Evolutionary conservation across 92 coral and sea anemone genomes (phyloP), one percentile per base, ranked within the genome.

Genomic region (Ricordea florida): DNA sequence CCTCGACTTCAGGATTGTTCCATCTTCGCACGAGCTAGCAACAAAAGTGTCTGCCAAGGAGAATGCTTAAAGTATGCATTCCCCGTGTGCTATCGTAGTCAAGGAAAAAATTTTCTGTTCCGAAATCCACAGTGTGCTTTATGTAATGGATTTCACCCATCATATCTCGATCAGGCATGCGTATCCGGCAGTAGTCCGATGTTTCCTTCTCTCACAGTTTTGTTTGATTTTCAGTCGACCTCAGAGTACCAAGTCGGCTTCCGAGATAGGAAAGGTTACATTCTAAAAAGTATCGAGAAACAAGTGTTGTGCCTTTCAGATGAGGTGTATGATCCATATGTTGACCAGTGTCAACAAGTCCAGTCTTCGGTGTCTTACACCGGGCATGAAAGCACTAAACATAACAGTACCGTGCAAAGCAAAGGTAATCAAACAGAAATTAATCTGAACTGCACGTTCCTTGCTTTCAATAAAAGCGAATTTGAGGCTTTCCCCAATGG

Each of bases 41-140:
- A 66, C 15, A 45, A 66, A 10, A 6, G 18, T 18, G 9, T 45
- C n/a, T 66, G 72, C 27, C 72, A 66, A 45, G 11, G 21, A 11
- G 57, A 66, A 7, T 66, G 72, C 14, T 14, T 66, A 18, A 18
- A 80, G 9, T 84, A 84, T 40, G 80, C 85, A 10, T 61, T 84
- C 22, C 90, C 85, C 3, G 47, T 78, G 1, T 84, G 90, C 40
- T 6, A 33, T 11, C 29, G 60, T 2, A 6, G 14, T 8, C 71
- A 27, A 26, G 5, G 16, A 0, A 11, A 10, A n/a, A 13, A 7
- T 2, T 3, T 3, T 8, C 58, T 74, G 76, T 77, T 61, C 30
- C 56, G 69, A 55, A 84, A 84, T 21, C 84, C 84, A 10, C 89
- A 84, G 47, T 84, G 90, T n/a, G 53, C 75, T 10, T 32, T 84